Conservation (phyloP, 2,888 invertebrate genomes). For the Drosophila kambysellisi region DNA sequence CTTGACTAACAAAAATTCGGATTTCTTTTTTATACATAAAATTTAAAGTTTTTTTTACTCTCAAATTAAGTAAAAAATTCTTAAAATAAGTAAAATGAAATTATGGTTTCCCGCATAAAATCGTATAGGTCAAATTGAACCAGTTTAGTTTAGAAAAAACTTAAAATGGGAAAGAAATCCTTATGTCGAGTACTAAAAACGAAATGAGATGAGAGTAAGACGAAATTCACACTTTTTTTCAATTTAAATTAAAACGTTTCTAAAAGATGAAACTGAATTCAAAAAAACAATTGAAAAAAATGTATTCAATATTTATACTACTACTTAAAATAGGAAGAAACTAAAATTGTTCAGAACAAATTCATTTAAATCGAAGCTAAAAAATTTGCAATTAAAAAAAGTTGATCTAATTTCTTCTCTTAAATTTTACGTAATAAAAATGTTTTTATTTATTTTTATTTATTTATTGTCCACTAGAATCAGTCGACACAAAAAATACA, state of each 20-base stretch:
- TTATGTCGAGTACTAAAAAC: no score
- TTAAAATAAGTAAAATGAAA: neutral
- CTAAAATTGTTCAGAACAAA: neutral
- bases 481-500: no score
- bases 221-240: neutral
- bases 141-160: neutral
- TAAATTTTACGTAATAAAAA: neutral
- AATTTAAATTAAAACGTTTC: neutral
- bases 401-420: rapidly evolving
- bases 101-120: neutral
- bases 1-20: neutral
- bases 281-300: neutral
- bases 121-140: no score
- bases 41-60: neutral
- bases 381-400: neutral
- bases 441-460: no score
- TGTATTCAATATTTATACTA: neutral
- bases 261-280: neutral
- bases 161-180: neutral
- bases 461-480: no score
- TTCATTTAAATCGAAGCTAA: neutral
- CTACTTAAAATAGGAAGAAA: neutral
- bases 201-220: neutral
- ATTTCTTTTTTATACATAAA: neutral
- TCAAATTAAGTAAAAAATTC: neutral